phyloP scores from a whole-genome alignment of 1,140 invertebrate genomes.

The Micrasema longulum region DNA sequence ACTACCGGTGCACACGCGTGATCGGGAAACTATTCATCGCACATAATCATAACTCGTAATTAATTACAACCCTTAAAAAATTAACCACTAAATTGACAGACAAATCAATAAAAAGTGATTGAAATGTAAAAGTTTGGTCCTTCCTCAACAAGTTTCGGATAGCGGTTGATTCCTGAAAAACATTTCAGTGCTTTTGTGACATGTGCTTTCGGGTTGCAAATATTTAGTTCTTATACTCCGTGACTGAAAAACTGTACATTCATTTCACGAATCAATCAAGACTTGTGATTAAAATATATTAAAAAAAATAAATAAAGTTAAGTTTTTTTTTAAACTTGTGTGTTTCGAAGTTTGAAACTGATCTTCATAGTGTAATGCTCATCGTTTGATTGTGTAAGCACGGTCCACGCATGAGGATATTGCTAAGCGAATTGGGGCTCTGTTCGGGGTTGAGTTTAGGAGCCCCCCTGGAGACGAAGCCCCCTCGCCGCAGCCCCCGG shows the following conservation, averaged over 20 bases:
- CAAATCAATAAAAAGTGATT: too few relatives aligned
- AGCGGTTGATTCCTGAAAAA: conserved; percentile 21
- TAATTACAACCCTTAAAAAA: too few relatives aligned
- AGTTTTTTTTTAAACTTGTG: too few relatives aligned
- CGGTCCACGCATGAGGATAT: conserved; percentile 69
- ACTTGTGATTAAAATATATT: too few relatives aligned
- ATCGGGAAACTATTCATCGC: neutral
- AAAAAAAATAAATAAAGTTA: too few relatives aligned
- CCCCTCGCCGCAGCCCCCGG: conserved; percentile 59
- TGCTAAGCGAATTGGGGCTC: conserved; percentile 68
- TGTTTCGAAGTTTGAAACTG: too few relatives aligned
- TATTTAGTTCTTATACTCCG: conserved; percentile 9
- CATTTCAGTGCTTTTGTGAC: conserved; percentile 29
- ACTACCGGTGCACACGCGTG: conserved; percentile 35
- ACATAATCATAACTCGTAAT: too few relatives aligned
- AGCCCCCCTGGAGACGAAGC: conserved; percentile 66
- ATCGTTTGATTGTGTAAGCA: conserved; percentile 56
- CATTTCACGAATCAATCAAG: too few relatives aligned
- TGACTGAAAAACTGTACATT: conserved; percentile 20
- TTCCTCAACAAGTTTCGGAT: conserved; percentile 38
- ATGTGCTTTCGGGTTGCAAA: conserved; percentile 27
- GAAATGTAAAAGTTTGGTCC: neutral
- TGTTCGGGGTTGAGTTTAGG: conserved; percentile 67
- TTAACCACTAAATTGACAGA: too few relatives aligned
- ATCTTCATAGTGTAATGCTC: neutral